Base-by-base conservation (phyloP, 2,113 vertebrate genomes). In the Anolis carolinensis region DNA sequence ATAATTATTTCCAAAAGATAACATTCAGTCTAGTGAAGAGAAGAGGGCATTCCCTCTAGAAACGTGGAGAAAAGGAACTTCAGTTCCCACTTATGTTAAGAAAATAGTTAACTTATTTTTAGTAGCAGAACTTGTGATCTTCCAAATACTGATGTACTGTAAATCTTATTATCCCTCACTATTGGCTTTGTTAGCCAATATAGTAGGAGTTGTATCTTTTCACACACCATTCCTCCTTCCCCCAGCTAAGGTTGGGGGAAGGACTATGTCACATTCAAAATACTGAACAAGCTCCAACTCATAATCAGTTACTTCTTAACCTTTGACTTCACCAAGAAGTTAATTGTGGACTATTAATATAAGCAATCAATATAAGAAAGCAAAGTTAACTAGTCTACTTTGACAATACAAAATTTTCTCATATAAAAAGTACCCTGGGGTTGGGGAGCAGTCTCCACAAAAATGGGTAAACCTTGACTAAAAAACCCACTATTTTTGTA, bases 1-100 rank as follows among this genome's bases (percentile, higher is more conserved):
- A 3, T 83, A 25, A 84, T 83, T 72, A 30, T 86, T 59, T 20
- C 34, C 87, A 87, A 2, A 18, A 50, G 75, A 52, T 86, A 77
- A 0, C 74, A n/a, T 21, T 52, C n/a, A 81, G 36, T 68, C 20
- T 18, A 55, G 27, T 59, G 23, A 82, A 13, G 14, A 74, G 79
- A 25, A 87, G 63, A 84, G 78, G 0, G 10, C 39, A 34, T 36
- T 36, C 21, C 6, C 11, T 59, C 67, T 71, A 75, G 55, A 62
- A 18, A 4, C 3, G 50, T 82, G 7, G 11, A 0, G 0, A 27
- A n/a, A 59, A 84, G 25, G 23, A 82, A 74, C 44, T 23, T 44
- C 59, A 25, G 44, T 4, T 25, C 30, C 6, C n/a, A n/a, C n/a
- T n/a, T n/a, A 87, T 65, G 14, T 70, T 39, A 73, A 1, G 0